Conservation (phyloP, 2,888 invertebrate species). For the Drosophila mayaguana region DNA sequence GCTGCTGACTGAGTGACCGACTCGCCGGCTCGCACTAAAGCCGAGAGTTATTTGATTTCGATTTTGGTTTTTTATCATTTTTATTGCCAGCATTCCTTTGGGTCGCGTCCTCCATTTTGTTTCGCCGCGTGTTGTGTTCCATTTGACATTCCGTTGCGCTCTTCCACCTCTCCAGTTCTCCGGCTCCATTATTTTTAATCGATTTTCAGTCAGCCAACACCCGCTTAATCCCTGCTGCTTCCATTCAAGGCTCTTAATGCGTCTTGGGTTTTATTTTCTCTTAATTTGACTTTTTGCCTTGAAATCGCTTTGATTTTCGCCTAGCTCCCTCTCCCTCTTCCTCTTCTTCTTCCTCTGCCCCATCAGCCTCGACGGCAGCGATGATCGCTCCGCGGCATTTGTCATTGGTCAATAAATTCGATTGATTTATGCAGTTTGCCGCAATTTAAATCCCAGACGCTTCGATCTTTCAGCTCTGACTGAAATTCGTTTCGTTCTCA, state of each 20-base stretch:
- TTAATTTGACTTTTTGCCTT: constrained; percentile 66
- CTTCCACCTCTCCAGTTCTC: constrained; percentile 54
- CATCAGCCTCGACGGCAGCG: neutral
- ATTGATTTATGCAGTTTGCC: constrained; percentile 76
- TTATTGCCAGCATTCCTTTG: constrained; percentile 60
- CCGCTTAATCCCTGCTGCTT: constrained; percentile 22
- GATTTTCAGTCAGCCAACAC: constrained; percentile 62
- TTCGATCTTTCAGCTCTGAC: constrained; percentile 25
- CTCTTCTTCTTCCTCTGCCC: neutral
- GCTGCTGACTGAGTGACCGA: constrained; percentile 4
- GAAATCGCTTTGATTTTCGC: constrained; percentile 42
- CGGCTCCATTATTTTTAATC: constrained; percentile 66
- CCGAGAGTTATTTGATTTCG: constrained; percentile 62
- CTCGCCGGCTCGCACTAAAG: constrained; percentile 19
- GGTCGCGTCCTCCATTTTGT: constrained; percentile 23
- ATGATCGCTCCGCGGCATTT: constrained; percentile 56
- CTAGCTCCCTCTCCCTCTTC: constrained; percentile 19
- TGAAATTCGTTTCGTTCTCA: constrained; percentile 35
- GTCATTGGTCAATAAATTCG: constrained; percentile 82
- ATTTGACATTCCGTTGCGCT: constrained; percentile 72
- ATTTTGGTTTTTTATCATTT: constrained; percentile 67
- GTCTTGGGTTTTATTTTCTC: constrained; percentile 45
- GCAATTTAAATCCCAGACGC: constrained; percentile 61
- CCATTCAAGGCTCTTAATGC: constrained; percentile 42
- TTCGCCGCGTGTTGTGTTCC: constrained; percentile 45